Percentiles rank a stretch among this genome's conserved stretches.
Conservation (phyloP, 2,113 vertebrate genomes). For the Vidua macroura region DNA sequence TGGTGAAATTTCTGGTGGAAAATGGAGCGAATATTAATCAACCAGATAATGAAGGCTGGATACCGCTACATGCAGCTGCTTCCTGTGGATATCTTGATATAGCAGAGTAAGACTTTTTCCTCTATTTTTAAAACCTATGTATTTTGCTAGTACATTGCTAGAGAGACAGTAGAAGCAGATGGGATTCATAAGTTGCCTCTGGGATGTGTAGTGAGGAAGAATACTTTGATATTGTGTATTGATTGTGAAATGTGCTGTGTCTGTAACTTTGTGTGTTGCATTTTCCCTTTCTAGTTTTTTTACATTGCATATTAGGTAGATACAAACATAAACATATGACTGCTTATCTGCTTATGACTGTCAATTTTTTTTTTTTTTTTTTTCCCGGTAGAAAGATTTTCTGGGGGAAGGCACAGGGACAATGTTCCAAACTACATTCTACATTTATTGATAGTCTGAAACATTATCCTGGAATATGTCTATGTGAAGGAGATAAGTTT, state of each 20-base stretch:
- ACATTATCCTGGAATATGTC: neutral
- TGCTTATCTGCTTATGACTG: neutral
- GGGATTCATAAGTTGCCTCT: neutral
- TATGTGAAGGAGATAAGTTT: neutral
- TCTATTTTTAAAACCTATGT: constrained; percentile 24
- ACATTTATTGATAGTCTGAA: neutral
- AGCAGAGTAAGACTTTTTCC: constrained; percentile 87
- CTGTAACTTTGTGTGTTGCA: neutral
- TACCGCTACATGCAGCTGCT: constrained; percentile 95
- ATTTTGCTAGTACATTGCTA: constrained; percentile 22
- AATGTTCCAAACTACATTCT: neutral
- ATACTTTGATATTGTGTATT: neutral
- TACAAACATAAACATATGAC: neutral
- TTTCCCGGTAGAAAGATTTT: neutral
- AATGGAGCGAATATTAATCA: constrained; percentile 97
- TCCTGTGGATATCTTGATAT: constrained; percentile 99
- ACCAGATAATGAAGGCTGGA: constrained; percentile 99
- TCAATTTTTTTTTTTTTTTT: neutral
- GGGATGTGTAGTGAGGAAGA: neutral
- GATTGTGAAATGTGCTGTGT: neutral
- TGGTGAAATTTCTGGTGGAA: constrained; percentile 99
- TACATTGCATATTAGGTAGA: neutral
- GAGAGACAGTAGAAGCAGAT: neutral
- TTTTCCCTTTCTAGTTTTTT: neutral
- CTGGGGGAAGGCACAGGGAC: neutral